Evolutionary conservation across 2,113 vertebrate genomes (phyloP), one percentile per base, ranked within the genome.

Genomic region (Hippocampus comes): DNA sequence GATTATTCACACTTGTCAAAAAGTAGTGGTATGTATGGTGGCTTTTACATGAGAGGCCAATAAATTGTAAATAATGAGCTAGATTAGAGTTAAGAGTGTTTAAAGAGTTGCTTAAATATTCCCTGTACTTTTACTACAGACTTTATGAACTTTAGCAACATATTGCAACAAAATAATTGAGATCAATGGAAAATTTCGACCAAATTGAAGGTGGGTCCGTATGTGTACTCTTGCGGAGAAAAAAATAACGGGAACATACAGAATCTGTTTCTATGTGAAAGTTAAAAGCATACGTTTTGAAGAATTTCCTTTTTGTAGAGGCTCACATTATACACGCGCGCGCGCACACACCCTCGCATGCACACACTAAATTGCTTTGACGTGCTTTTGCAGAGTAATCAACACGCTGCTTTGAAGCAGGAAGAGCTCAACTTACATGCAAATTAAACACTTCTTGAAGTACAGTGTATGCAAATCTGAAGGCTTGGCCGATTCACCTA

Each of bases 391-490:
- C 41, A 15, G 71, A 67, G 67, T 73, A 80, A 70, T 73, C 63
- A 78, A 72, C 5, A 21, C 63, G 63, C 78, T 23, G 34, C 75
- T 51, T 11, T 42, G 11, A 68, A 68, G 51, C 18, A 30, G 7
- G 65, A 63, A 12, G 30, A 65, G 17, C 46, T 34, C 2, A 9
- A 9, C 9, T 34, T n/a, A 60, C 17, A 75, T 82, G 74, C 77
- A 81, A 74, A 78, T 53, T 20, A 68, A 49, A 23, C 7, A 63
- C 25, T 67, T 67, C 3, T 51, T 65, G 21, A 60, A 14, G 49
- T 67, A 27, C 51, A 82, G 49, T 70, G 27, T 60, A 82, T 77
- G 63, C 78, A 85, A 82, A 82, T 66, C 7, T 41, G 9, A 23
- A 41, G 25, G 34, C 23, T 27, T 63, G 34, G 5, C 41, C 23